Conservation (phyloP, 2,797 vertebrate species). For the Microctenopoma steveboyesi region DNA sequence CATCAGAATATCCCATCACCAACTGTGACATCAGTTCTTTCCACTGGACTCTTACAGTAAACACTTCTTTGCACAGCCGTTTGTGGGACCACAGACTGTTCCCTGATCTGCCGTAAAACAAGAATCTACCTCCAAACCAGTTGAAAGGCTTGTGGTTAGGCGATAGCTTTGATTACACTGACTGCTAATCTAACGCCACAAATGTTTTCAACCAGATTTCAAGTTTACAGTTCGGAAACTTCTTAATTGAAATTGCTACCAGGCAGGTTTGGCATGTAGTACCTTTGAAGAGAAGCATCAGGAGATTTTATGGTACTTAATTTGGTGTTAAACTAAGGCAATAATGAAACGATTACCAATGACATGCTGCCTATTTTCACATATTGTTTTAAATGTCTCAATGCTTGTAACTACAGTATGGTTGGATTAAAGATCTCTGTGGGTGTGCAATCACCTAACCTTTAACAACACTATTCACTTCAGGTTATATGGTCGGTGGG, state of each 20-base stretch:
- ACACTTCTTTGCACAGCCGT: conserved; percentile 43
- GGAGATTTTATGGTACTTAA: conserved; percentile 27
- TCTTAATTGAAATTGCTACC: conserved; percentile 66
- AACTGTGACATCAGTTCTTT: conserved; percentile 35
- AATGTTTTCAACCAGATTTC: conserved; percentile 50
- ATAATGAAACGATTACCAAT: conserved; percentile 23
- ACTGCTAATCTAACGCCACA: conserved; percentile 33
- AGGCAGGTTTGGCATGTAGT: conserved; percentile 43
- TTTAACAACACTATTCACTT: background rate
- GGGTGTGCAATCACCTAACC: conserved; percentile 10
- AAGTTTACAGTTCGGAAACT: conserved; percentile 64
- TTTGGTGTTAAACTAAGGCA: conserved; percentile 37
- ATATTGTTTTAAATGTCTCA: conserved; percentile 7
- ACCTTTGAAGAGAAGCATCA: conserved; percentile 55
- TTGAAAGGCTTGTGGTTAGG: conserved; percentile 69
- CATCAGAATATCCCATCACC: conserved; percentile 14
- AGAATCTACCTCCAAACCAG: conserved; percentile 64
- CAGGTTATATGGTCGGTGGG: background rate
- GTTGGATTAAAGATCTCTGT: conserved; percentile 13
- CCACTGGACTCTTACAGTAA: conserved; percentile 45
- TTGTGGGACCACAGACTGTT: conserved; percentile 55
- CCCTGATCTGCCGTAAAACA: conserved; percentile 54
- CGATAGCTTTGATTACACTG: conserved; percentile 42
- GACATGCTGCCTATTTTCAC: conserved; percentile 22
- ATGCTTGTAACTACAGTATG: background rate